These are phyloP conservation scores for Lagopus leucura DNA, from an alignment of 2,113 vertebrate species.

Conservation along the genomic window DNA sequence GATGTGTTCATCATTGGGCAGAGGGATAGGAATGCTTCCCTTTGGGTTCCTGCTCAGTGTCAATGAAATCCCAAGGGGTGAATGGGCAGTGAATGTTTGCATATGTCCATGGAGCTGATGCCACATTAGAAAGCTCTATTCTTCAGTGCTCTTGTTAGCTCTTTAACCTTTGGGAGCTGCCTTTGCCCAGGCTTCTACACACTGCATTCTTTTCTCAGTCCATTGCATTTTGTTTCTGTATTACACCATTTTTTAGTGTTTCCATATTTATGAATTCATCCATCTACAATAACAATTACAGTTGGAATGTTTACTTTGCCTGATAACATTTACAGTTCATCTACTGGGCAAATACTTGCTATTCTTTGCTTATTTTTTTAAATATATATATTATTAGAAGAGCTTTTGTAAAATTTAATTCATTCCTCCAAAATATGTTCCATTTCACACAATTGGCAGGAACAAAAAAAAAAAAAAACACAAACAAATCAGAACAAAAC, in stretches of 20 bases:
- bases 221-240: conserved; percentile 53
- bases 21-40: neutral
- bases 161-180: conserved; percentile 52
- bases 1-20: fast-evolving
- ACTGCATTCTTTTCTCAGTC: conserved; percentile 62
- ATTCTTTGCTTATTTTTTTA: conserved; percentile 66
- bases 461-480: conserved; percentile 41
- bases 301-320: conserved; percentile 74
- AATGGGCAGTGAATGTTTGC: neutral
- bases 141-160: conserved; percentile 24
- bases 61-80: neutral
- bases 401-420: conserved; percentile 61
- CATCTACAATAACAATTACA: conserved; percentile 73
- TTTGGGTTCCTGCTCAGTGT: neutral
- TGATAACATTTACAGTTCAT: conserved; percentile 75
- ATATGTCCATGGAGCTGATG: neutral
- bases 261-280: conserved; percentile 73
- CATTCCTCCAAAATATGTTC: conserved; percentile 38
- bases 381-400: conserved; percentile 60
- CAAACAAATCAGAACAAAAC: conserved; percentile 3
- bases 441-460: neutral
- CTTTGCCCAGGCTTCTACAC: conserved; percentile 41
- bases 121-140: neutral
- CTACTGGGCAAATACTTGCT: conserved; percentile 70
- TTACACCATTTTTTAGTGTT: conserved; percentile 62